These are phyloP conservation scores for Isaurus tuberculatus DNA, from an alignment of 92 coral and sea anemone species.

Conservation along the genomic window DNA sequence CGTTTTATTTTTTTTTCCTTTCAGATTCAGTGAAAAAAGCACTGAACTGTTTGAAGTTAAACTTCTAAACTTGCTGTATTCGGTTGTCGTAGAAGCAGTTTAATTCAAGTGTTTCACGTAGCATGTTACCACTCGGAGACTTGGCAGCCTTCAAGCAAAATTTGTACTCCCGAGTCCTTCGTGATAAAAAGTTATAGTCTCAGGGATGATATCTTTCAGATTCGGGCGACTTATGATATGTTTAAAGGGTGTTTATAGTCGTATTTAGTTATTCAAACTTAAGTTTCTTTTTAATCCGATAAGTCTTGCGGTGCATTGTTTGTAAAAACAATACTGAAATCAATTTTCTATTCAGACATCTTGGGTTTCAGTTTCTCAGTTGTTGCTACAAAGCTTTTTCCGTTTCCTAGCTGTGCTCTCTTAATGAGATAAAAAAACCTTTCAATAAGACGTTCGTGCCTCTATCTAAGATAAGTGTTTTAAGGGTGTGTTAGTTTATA, in stretches of 20 bases:
- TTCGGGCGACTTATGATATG: background rate
- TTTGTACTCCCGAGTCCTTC: background rate
- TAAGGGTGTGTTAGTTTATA: background rate
- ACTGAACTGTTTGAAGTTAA: too few species aligned
- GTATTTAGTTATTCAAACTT: constrained; percentile 21
- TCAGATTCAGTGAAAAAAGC: too few species aligned
- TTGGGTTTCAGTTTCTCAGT: background rate
- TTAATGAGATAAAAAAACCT: background rate
- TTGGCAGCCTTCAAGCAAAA: too few species aligned
- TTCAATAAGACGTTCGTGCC: background rate
- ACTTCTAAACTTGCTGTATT: too few species aligned
- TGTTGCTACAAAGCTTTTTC: background rate
- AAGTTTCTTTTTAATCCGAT: constrained; percentile 36
- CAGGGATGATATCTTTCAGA: background rate
- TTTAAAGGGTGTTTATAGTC: background rate
- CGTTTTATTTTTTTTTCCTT: too few species aligned
- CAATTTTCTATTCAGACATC: constrained; percentile 1
- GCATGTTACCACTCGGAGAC: too few species aligned
- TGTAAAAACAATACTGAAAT: background rate
- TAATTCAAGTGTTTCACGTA: too few species aligned
- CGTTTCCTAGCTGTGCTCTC: background rate
- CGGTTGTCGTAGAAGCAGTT: too few species aligned
- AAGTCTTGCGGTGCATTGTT: constrained; percentile 15
- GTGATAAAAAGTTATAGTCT: background rate
- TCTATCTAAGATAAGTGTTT: background rate